Evolutionary conservation across 2,888 invertebrate genomes (phyloP), one percentile per base, ranked within the genome.

Genomic region (Euclidia mi): DNA sequence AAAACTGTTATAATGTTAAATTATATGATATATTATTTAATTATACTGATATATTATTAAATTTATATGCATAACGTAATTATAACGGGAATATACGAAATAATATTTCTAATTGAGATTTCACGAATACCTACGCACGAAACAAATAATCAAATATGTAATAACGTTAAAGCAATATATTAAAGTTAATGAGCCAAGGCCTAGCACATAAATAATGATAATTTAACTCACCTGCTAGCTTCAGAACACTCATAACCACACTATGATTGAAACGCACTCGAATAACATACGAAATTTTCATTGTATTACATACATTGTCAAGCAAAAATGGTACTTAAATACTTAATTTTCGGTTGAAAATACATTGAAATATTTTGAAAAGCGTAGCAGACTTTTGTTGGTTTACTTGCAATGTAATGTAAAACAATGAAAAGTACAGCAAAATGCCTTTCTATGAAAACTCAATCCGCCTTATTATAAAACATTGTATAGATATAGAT

Each of bases 231-330:
- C 49, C 28, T 15, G 17, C 15, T 28, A 57, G 53, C 46, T 57
- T 55, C 29, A 57, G 40, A 44, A 52, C 12, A 58, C 55, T 59
- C 43, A 56, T 40, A 61, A 70, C 47, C 58, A 70, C 57, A 71
- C 61, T 50, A 44, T 45, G 40, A 58, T 62, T 56, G 48, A 67
- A 44, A 43, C 34, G 70, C 73, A 76, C 76, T 40, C n/a, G n/a
- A 65, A 60, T 63, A 44, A 59, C 58, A 57, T 34, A 49, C 15
- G 29, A 43, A 18, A 2, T 1, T 14, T 48, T 28, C 17, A 53
- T 62, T 47, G 49, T 50, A 38, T 62, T 65, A 66, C 59, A 52
- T 53, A 50, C 28, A 51, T 34, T 59, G 45, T 17, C 12, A 35
- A 51, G 44, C 48, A 48, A 51, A 68, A 10, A 12, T 38, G 4